phyloP scores from a whole-genome alignment of 1,140 invertebrate genomes.

The Camponotus floridanus region DNA sequence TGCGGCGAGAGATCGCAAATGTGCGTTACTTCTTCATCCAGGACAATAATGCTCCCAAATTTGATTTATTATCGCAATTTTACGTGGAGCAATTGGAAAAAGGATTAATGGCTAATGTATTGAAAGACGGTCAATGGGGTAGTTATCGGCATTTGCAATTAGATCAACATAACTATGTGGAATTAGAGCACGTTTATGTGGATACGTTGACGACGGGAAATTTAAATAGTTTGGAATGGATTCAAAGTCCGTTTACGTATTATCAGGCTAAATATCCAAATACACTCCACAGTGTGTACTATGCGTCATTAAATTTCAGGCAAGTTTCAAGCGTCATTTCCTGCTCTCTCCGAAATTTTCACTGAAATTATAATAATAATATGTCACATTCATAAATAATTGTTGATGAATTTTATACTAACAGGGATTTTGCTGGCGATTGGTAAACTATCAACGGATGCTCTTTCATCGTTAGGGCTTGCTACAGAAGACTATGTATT shows the following conservation, averaged over 20 bases:
- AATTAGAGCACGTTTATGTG: conserved; percentile 96
- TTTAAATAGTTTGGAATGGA: conserved; percentile 97
- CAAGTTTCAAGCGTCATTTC: conserved; percentile 23
- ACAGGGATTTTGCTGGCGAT: conserved; percentile 98
- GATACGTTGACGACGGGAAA: conserved; percentile 95
- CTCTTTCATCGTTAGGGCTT: conserved; percentile 91
- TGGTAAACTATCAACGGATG: conserved; percentile 97
- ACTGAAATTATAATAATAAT: too few relatives aligned
- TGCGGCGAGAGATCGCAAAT: conserved; percentile 92
- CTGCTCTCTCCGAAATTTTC: neutral
- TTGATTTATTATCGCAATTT: conserved; percentile 86
- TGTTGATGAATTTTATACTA: conserved; percentile 25
- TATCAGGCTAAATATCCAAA: conserved; percentile 83
- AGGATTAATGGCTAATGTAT: conserved; percentile 95
- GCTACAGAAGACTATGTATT: conserved; percentile 97
- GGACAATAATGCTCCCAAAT: conserved; percentile 88
- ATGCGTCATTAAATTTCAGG: conserved; percentile 97
- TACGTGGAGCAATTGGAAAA: conserved; percentile 90
- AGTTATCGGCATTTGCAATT: conserved; percentile 92
- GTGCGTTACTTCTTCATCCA: conserved; percentile 91
- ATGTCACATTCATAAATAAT: too few relatives aligned
- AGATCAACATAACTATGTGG: conserved; percentile 88
- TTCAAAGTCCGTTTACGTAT: conserved; percentile 92
- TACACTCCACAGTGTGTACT: conserved; percentile 94
- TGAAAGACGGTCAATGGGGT: conserved; percentile 93